Base-by-base conservation (phyloP, 2,888 invertebrate species). In the Diarsia rubi region DNA sequence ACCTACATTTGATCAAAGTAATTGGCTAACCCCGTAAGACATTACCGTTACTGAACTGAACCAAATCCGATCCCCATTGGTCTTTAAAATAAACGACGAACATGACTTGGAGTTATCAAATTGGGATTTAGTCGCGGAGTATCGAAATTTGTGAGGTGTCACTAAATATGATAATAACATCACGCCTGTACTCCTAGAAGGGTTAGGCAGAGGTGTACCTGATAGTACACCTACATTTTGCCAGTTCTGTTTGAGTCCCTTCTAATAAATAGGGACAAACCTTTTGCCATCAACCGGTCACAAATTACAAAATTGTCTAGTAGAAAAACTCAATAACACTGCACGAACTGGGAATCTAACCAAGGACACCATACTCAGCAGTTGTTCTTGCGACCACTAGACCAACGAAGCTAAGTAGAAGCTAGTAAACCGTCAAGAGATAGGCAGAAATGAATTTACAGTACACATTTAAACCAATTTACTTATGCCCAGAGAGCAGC, bases 41-140 rank as follows among this genome's bases (percentile, higher is more conserved):
- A 68, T 68, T 57, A 78, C 67, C 44, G 31, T 79, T 74, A 73
- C 60, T 49, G 60, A 77, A 65, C 44, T 65, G 59, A 83, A 74
- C 74, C 45, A 69, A 73, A 81, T 67, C 73, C 78, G 71, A 77
- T 72, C 70, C 66, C 37, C 69, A 54, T 68, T 59, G 72, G 81
- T 73, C 86, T 76, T 78, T 81, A 83, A 78, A 85, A 86, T 77
- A 74, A 74, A 85, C 68, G 80, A 64, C 71, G 77, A 37, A 59
- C 69, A 74, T 59, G 65, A 72, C 79, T 76, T 68, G 44, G 62
- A 75, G 83, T 75, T 78, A 85, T 76, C 83, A 84, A 86, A 78
- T 69, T 64, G 54, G 73, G 59, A 19, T 63, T 72, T 66, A n/a
- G 27, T 5, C 69, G 2, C 2, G 12, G 69, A 69, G 57, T 27